Evolutionary conservation across 2,113 vertebrate species (phyloP).

Genomic region (Plecotus auritus): DNA sequence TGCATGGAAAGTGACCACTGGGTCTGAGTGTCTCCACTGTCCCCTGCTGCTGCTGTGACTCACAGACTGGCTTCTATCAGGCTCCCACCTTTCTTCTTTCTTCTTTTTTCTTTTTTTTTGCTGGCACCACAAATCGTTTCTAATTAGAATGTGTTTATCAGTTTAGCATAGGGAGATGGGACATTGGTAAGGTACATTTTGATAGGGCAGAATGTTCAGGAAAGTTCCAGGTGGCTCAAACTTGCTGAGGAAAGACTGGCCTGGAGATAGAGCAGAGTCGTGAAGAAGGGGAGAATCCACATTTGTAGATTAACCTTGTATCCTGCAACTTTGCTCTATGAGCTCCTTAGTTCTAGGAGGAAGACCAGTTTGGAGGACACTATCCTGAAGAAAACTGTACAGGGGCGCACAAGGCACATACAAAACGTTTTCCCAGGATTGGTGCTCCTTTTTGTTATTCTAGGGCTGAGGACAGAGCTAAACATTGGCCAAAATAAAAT

Average conservation of each 20-base stretch:
- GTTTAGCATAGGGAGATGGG: neutral
- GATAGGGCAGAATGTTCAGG: neutral
- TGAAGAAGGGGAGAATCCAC: no score
- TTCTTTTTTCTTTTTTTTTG: neutral
- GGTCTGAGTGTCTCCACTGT: neutral
- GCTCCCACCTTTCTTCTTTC: neutral
- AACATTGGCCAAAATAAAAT: neutral
- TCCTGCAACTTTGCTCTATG: neutral
- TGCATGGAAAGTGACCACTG: neutral
- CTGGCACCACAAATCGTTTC: neutral
- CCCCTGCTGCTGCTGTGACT: neutral
- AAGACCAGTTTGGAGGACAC: neutral
- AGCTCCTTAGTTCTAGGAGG: neutral
- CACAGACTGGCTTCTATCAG: neutral
- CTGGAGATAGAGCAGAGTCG: neutral
- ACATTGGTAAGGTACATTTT: neutral
- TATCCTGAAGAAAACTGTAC: neutral
- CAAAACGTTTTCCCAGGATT: neutral
- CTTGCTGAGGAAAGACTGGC: neutral
- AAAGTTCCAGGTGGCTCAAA: neutral
- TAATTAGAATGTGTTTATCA: neutral
- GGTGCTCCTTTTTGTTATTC: neutral
- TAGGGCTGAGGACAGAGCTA: neutral
- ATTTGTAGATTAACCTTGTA: neutral
- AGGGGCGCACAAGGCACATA: no score